Conservation (phyloP, 2,888 invertebrate genomes). For the Thecocarcelia acutangulata region DNA sequence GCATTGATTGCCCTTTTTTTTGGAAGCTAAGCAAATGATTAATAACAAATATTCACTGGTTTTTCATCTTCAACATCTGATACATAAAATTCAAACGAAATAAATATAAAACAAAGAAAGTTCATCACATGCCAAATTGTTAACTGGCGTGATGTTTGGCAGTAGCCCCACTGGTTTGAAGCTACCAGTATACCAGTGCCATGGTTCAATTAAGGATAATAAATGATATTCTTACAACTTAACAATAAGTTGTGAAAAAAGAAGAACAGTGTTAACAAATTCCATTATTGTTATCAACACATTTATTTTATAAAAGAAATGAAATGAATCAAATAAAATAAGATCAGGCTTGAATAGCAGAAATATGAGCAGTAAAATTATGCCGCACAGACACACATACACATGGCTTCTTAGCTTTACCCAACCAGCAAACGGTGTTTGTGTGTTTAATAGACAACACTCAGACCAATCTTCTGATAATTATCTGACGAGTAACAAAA, state of each 20-base stretch:
- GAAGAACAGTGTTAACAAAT: slow-evolving; percentile 57
- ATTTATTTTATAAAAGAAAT: slow-evolving; percentile 61
- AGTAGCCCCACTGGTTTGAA: neutral
- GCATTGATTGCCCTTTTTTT: too few relatives aligned
- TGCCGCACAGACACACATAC: neutral
- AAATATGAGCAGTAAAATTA: slow-evolving; percentile 8
- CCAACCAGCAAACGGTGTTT: slow-evolving; percentile 22
- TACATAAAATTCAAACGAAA: neutral
- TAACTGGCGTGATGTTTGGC: slow-evolving; percentile 41
- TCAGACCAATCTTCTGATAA: too few relatives aligned
- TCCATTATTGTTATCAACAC: slow-evolving; percentile 65
- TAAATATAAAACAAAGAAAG: neutral
- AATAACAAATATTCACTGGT: neutral
- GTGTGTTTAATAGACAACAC: too few relatives aligned
- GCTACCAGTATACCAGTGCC: neutral
- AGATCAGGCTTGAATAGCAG: slow-evolving; percentile 12
- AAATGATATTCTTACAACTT: slow-evolving; percentile 26
- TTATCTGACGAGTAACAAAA: too few relatives aligned
- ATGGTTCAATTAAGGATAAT: slow-evolving; percentile 28
- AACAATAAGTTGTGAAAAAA: neutral
- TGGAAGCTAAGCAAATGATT: neutral
- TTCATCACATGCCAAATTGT: slow-evolving; percentile 43
- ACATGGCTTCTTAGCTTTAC: neutral
- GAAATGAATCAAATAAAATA: slow-evolving; percentile 8
- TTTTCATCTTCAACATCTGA: neutral